Evolutionary conservation across 1,140 invertebrate species (phyloP).

Genomic region (Ditylenchus dipsaci): DNA sequence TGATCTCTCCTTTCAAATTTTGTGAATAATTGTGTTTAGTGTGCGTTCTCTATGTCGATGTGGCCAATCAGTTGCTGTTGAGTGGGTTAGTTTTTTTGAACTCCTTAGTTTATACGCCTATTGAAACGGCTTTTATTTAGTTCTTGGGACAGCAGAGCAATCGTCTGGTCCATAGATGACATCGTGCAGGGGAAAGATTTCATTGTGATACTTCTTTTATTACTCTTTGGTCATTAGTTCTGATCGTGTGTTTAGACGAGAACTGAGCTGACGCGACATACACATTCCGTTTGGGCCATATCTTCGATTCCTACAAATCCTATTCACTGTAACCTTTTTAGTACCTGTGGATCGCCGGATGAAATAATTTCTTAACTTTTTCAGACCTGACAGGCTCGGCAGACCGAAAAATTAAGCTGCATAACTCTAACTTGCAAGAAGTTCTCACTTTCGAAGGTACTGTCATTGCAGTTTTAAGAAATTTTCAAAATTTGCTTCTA

Average conservation of each 20-base stretch:
- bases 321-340: constrained; percentile 15
- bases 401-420: constrained; percentile 81
- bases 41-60: constrained; percentile 3
- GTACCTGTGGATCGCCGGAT: background rate
- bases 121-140: no score
- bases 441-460: constrained; percentile 18
- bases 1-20: background rate
- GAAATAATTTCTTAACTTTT: background rate
- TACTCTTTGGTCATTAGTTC: background rate
- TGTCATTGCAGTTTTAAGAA: background rate
- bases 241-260: background rate
- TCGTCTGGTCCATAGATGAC: constrained; percentile 44
- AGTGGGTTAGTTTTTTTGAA: background rate
- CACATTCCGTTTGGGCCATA: constrained; percentile 80
- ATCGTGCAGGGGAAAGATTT: constrained; percentile 17
- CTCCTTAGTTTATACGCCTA: no score
- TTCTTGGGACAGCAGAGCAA: constrained; percentile 44
- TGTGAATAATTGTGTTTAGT: constrained; percentile 11
- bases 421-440: constrained; percentile 66
- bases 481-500: constrained; percentile 54
- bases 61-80: constrained; percentile 6
- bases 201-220: background rate
- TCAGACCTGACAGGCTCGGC: constrained; percentile 67
- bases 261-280: constrained; percentile 62
- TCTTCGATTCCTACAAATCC: constrained; percentile 66